phyloP scores from a whole-genome alignment of 2,888 invertebrate genomes.

The Trisateles emortualis region DNA sequence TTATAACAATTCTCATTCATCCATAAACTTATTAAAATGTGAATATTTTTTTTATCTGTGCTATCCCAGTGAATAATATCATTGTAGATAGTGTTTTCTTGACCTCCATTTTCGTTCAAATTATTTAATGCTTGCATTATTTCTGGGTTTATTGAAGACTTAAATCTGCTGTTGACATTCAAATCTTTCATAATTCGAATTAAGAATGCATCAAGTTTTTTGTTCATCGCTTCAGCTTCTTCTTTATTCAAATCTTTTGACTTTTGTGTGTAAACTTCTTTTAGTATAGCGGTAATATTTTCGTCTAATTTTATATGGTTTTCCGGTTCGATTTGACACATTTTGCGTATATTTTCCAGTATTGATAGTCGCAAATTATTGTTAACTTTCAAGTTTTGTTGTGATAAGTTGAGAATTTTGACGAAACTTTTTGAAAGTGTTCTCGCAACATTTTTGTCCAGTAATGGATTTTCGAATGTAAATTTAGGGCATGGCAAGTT shows the following conservation, averaged over 20 bases:
- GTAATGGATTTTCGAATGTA: conserved; percentile 67
- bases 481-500: conserved; percentile 64
- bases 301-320: conserved; percentile 67
- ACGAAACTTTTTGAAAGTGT: conserved; percentile 73
- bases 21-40: conserved; percentile 67
- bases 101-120: conserved; percentile 55
- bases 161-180: conserved; percentile 53
- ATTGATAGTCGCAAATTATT: conserved; percentile 65
- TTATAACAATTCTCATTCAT: conserved; percentile 40
- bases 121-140: conserved; percentile 72
- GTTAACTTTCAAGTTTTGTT: conserved; percentile 61
- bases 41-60: conserved; percentile 42
- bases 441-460: conserved; percentile 69
- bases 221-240: conserved; percentile 42
- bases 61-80: conserved; percentile 63
- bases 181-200: conserved; percentile 61
- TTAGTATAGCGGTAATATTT: conserved; percentile 56
- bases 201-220: conserved; percentile 68
- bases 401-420: conserved; percentile 65
- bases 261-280: conserved; percentile 58
- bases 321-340: conserved; percentile 66
- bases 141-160: conserved; percentile 63
- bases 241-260: conserved; percentile 28
- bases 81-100: conserved; percentile 49
- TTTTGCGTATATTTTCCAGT: conserved; percentile 68